Conservation (phyloP, 2,797 vertebrate genomes). For the Rhabdophis nuchalis region DNA sequence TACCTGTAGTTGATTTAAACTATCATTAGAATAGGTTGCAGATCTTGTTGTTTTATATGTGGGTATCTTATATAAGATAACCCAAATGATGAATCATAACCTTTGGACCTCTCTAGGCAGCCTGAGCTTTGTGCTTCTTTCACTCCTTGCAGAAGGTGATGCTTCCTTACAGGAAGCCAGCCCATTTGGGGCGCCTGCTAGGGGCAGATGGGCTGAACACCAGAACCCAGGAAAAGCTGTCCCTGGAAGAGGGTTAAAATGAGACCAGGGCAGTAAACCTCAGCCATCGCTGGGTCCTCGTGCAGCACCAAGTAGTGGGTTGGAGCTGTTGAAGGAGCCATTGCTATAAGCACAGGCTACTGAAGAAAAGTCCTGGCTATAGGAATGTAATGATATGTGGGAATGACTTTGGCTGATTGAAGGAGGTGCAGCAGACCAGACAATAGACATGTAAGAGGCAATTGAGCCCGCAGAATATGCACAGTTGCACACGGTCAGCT, state of each 20-base stretch:
- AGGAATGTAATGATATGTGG: neutral
- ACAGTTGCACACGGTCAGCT: neutral
- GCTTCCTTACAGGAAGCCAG: neutral
- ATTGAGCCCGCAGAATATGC: neutral
- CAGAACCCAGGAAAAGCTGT: neutral
- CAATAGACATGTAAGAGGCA: neutral
- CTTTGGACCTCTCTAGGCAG: neutral
- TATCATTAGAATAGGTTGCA: neutral
- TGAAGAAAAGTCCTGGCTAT: neutral
- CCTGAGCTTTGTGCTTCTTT: neutral
- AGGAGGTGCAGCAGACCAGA: neutral
- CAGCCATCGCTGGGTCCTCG: neutral
- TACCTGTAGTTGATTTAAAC: neutral
- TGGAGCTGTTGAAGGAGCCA: neutral
- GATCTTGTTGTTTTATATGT: neutral
- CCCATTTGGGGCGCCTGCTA: neutral
- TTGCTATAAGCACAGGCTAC: neutral
- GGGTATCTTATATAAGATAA: neutral
- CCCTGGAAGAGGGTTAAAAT: neutral
- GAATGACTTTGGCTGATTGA: neutral
- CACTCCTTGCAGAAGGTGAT: neutral
- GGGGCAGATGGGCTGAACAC: neutral
- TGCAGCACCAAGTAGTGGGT: neutral
- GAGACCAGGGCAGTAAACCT: neutral
- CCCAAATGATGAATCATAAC: neutral